Evolutionary conservation across 2,888 invertebrate genomes (phyloP), one percentile per base, ranked within the genome.

Genomic region (Pyrgus malvae): DNA sequence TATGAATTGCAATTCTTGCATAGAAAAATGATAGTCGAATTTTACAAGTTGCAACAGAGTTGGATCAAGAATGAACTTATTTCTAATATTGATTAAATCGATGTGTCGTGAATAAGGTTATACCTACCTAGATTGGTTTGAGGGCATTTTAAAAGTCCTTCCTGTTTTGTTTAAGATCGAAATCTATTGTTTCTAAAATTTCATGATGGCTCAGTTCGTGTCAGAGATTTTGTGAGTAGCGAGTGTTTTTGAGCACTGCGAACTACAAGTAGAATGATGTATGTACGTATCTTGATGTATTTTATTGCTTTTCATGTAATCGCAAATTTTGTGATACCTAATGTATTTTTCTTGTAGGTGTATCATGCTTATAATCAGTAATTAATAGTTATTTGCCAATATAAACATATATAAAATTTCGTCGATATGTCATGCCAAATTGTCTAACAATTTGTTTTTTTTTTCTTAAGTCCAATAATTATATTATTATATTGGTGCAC

Each of bases 401-500:
- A 11, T 16, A 19, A 31, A 25, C 4, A 25, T 27, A 16, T 29
- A 44, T 17, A 11, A 19, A 45, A 31, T 1, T 50, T 42, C 31
- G 14, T 38, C 14, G 19, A 21, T 48, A 6, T 42, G 12, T n/a
- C 11, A 11, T 54, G 31, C 33, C 45, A 44, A 57, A 57, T 57
- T 57, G 57, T 57, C 9, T 42, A 19, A 57, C 51, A 57, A 53
- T 53, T 53, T 56, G 51, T 44, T 37, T 44, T 37, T 23, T 9
- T 50, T 42, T 25, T 19, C 2, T 44, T 37, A 17, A 51, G 27
- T 44, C 35, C 17, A 50, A 21, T 42, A 14, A 14, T 29, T 44
- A 38, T 17, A 33, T n/a, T 3, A 16, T 33, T 33, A 31, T 60
- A 58, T 73, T 67, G 63, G 66, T 72, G 76, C 76, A 77, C 76